Percentiles rank a stretch among this genome's conserved stretches.
phyloP scores from a whole-genome alignment of 2,888 invertebrate genomes.

The Noctua comes region DNA sequence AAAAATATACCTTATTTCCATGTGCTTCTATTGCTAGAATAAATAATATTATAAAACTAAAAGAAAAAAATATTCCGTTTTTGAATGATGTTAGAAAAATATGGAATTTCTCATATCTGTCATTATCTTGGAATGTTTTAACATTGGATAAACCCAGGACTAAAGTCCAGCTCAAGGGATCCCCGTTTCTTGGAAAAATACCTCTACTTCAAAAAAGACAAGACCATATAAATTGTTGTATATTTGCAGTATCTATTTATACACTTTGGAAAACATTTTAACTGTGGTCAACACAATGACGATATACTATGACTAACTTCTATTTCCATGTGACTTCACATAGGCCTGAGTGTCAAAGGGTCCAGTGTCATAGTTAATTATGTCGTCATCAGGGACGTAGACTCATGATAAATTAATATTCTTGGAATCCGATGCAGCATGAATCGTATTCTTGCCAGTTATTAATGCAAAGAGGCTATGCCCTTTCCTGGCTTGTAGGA shows the following conservation, averaged over 20 bases:
- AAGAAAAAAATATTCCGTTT: neutral
- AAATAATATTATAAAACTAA: neutral
- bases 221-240: conserved; percentile 13
- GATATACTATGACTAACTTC: conserved; percentile 55
- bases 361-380: conserved; percentile 28
- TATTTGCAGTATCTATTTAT: conserved; percentile 43
- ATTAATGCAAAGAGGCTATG: conserved; percentile 36
- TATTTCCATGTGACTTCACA: conserved; percentile 45
- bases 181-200: conserved; percentile 1
- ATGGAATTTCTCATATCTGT: conserved; percentile 15
- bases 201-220: neutral
- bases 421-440: conserved; percentile 49
- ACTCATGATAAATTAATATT: conserved; percentile 54
- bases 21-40: neutral
- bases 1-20: neutral
- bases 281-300: conserved; percentile 27
- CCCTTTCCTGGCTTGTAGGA: conserved; percentile 42
- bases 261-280: conserved; percentile 9
- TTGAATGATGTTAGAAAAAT: conserved; percentile 9
- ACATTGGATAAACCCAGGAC: conserved; percentile 29
- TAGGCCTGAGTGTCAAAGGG: conserved; percentile 33
- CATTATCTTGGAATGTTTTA: conserved; percentile 32
- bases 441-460: conserved; percentile 37
- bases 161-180: neutral
- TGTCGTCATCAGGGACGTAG: conserved; percentile 27